Percentiles rank a stretch among this genome's conserved stretches.
phyloP scores from a whole-genome alignment of 2,797 vertebrate genomes.

The Falco cherrug region DNA sequence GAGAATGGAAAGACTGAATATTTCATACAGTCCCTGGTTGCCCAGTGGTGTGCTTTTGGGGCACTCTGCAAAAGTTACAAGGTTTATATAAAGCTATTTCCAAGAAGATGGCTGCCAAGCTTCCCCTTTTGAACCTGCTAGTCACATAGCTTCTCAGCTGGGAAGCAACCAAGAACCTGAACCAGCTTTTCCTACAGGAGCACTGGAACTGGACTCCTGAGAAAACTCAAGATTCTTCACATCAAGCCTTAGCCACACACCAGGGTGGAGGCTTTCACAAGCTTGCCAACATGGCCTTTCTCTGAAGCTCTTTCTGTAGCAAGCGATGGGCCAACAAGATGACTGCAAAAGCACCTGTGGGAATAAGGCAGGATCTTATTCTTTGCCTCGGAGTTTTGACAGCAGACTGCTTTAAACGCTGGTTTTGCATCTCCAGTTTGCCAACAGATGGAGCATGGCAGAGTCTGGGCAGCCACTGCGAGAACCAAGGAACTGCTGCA shows the following conservation, averaged over 20 bases:
- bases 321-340: neutral
- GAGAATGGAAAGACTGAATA: conserved; percentile 6
- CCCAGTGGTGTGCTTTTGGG: neutral
- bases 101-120: neutral
- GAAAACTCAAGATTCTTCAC: neutral
- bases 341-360: neutral
- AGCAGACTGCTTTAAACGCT: neutral
- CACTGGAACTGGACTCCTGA: neutral
- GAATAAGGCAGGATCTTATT: neutral
- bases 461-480: neutral
- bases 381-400: neutral
- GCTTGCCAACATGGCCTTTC: neutral
- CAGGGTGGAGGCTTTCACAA: fast-evolving
- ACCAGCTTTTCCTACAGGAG: neutral
- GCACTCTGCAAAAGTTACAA: neutral
- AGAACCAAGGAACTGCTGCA: neutral
- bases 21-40: neutral
- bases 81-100: conserved; percentile 1
- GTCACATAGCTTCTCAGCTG: neutral
- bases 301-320: neutral
- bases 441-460: neutral
- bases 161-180: neutral
- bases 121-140: neutral
- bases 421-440: neutral
- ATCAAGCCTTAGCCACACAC: neutral